phyloP scores from a whole-genome alignment of 2,113 vertebrate species.

The Orycteropus afer region DNA sequence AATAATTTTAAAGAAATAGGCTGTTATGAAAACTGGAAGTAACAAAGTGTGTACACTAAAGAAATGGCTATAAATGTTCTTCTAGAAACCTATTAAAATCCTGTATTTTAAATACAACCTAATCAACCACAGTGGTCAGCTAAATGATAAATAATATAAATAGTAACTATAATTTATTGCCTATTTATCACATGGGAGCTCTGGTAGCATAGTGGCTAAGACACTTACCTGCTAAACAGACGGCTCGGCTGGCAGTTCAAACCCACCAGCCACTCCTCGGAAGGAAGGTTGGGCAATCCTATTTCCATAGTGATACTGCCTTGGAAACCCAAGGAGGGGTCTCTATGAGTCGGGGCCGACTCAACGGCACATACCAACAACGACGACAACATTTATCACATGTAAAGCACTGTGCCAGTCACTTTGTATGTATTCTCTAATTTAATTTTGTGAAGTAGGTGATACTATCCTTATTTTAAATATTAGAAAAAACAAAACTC shows the following conservation, averaged over 20 bases:
- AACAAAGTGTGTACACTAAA: neutral
- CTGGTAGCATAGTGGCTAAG: too few species aligned
- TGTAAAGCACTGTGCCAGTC: neutral
- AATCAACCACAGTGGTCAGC: neutral
- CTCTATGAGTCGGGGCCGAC: too few species aligned
- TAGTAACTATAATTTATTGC: neutral
- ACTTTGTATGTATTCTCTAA: neutral
- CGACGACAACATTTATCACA: neutral
- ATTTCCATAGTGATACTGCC: too few species aligned
- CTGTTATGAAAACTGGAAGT: slow-evolving; percentile 1
- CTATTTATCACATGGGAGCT: neutral
- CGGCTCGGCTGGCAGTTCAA: too few species aligned
- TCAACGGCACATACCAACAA: too few species aligned
- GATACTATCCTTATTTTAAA: neutral
- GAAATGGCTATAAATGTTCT: slow-evolving; percentile 19
- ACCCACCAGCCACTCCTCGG: too few species aligned
- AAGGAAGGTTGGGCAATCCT: too few species aligned
- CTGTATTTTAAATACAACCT: neutral
- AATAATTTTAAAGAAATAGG: slow-evolving; percentile 32
- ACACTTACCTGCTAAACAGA: too few species aligned
- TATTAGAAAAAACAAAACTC: slow-evolving; percentile 5
- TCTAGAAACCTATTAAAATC: neutral
- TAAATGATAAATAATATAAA: neutral
- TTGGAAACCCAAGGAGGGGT: too few species aligned
- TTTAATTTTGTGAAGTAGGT: neutral